Base-by-base conservation (phyloP, 2,888 invertebrate genomes). In the Beris morrisii region DNA sequence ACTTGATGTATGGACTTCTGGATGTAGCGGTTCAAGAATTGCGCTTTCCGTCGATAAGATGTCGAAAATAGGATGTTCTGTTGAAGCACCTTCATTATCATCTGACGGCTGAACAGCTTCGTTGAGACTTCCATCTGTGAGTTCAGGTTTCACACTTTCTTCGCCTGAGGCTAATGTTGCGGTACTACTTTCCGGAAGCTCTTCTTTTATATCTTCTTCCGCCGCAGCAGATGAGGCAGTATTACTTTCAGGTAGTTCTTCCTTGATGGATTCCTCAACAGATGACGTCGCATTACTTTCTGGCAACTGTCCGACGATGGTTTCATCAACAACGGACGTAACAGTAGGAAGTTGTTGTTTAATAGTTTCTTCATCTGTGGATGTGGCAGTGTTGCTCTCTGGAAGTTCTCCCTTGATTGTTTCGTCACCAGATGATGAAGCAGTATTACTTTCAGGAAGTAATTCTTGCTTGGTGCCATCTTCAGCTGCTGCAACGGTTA, bases 381-480 rank as follows among this genome's bases (percentile, higher is more conserved):
- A 63, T 64, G 43, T 46, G 9, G 38, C 38, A 58, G 54, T 64
- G n/a, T 46, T 38, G 44, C 68, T 70, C 54, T 68, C 70, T 69
- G 65, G n/a, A 7, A 32, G 11, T 38, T 55, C 56, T 57, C 66
- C 67, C 12, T 67, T 69, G 46, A 57, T 66, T 22, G 65, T 59
- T 50, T 69, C 48, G n/a, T 30, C 48, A 11, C 30, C 48, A 12
- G 48, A 4, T 9, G 13, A 28, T 30, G 54, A 30, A 12, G n/a
- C 54, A 30, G 12, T 4, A 4, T 54, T 31, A 31, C 9, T 31
- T 71, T 3, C 48, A 5, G 46, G 38, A 54, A 31, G 31, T 3
- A 22, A 3, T n/a, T 28, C 12, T 13, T 31, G 13, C 30, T 54
- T 31, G 13, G 31, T 54, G 9, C 5, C 9, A 38, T 38, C 38